phyloP scores from a whole-genome alignment of 2,113 vertebrate species.

The Neoarius graeffei region DNA sequence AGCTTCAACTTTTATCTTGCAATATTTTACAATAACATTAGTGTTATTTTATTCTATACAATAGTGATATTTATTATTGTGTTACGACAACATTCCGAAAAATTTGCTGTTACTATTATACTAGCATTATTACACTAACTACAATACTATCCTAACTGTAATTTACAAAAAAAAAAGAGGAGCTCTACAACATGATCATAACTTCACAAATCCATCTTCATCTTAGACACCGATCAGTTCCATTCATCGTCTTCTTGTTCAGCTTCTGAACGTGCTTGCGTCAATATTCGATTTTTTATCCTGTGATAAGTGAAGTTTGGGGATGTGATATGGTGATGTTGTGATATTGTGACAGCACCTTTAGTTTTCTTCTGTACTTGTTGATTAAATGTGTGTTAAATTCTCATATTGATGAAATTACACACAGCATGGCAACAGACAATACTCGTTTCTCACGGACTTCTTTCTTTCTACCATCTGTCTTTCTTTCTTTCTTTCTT shows the following conservation, averaged over 20 bases:
- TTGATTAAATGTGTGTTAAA: no score
- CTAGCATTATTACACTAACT: background rate
- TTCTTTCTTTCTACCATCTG: no score
- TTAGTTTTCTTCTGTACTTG: no score
- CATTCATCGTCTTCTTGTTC: background rate
- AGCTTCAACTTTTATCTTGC: background rate
- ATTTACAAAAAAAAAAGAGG: constrained; percentile 66
- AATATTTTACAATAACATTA: background rate
- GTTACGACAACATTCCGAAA: background rate
- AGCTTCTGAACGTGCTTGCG: no score
- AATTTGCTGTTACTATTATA: background rate
- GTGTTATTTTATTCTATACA: background rate
- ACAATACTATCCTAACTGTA: background rate
- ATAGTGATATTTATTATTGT: background rate
- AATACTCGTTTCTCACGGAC: no score
- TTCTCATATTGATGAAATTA: no score
- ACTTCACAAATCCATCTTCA: constrained; percentile 75
- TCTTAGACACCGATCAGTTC: background rate
- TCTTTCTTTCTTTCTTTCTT: no score
- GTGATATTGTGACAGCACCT: no score
- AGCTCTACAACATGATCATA: constrained; percentile 85
- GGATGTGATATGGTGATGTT: no score
- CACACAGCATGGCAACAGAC: no score
- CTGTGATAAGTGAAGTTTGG: no score
- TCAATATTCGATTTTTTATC: no score